Conservation (phyloP, 92 coral and sea anemone species). For the Epizoanthus fatuus region DNA sequence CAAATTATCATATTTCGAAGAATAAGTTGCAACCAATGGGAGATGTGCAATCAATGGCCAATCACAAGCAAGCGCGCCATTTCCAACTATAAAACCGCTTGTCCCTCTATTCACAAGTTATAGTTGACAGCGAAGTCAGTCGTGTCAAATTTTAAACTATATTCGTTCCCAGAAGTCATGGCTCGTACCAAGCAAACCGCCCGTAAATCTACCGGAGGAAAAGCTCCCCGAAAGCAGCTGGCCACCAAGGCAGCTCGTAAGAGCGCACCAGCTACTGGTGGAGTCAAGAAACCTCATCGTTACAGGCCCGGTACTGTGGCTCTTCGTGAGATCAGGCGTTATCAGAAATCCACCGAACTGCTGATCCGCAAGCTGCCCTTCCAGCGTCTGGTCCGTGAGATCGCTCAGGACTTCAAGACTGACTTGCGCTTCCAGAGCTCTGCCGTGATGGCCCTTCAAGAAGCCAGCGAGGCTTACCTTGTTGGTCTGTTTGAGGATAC, state of each 20-base stretch:
- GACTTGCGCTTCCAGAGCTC: slow-evolving; percentile 92
- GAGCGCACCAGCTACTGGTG: slow-evolving; percentile 99
- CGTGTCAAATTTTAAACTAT: too few species aligned
- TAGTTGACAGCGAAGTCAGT: too few species aligned
- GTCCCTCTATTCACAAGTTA: too few species aligned
- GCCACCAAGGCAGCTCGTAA: slow-evolving; percentile 99
- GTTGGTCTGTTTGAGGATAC: slow-evolving; percentile 97
- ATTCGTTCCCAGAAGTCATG: slow-evolving; percentile 69
- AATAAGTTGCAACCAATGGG: too few species aligned
- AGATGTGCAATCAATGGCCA: too few species aligned
- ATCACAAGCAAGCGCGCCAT: too few species aligned
- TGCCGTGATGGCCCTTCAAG: slow-evolving; percentile 93
- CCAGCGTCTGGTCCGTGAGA: slow-evolving; percentile 99
- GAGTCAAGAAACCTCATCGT: slow-evolving; percentile 99
- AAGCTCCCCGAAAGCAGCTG: slow-evolving; percentile 98
- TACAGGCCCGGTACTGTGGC: slow-evolving; percentile 99
- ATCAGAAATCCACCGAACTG: slow-evolving; percentile 99
- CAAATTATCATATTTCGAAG: too few species aligned
- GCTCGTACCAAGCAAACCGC: slow-evolving; percentile 99
- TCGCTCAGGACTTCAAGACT: slow-evolving; percentile 97
- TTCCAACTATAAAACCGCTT: too few species aligned
- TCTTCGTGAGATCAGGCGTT: slow-evolving; percentile 99
- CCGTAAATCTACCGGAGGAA: slow-evolving; percentile 98
- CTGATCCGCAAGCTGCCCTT: slow-evolving; percentile 99
- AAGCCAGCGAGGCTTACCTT: slow-evolving; percentile 94